Evolutionary conservation across 1,140 invertebrate species (phyloP).

Genomic region (Bombus picipes): DNA sequence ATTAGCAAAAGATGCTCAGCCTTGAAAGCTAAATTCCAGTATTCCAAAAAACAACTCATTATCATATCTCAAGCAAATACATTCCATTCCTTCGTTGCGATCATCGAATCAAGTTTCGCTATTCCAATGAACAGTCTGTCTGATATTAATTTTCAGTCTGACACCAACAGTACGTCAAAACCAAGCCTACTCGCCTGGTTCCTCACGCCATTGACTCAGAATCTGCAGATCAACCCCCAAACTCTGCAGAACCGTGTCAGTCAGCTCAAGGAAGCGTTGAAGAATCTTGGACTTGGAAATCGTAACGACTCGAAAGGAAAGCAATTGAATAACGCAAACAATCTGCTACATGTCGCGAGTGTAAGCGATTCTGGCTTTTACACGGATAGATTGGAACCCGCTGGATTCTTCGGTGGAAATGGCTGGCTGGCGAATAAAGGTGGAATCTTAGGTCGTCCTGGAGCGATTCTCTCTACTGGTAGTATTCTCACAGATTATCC

Average conservation of each 20-base stretch:
- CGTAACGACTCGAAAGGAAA: conserved; percentile 51
- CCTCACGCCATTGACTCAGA: conserved; percentile 61
- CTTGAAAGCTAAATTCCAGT: background rate
- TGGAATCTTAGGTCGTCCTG: conserved; percentile 75
- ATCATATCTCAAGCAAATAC: too few relatives aligned
- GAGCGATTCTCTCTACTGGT: conserved; percentile 75
- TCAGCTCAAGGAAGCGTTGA: conserved; percentile 60
- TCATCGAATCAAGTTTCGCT: background rate
- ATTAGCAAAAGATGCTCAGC: too few relatives aligned
- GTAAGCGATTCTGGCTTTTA: conserved; percentile 71
- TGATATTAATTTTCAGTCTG: conserved; percentile 1
- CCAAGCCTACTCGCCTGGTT: conserved; percentile 51
- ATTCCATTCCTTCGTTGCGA: background rate
- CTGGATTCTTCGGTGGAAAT: conserved; percentile 75
- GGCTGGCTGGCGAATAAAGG: conserved; percentile 79
- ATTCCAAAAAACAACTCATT: background rate
- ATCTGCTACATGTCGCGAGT: conserved; percentile 65
- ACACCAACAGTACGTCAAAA: conserved; percentile 25
- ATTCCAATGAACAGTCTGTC: background rate
- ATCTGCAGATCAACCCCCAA: conserved; percentile 70
- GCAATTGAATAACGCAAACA: conserved; percentile 58
- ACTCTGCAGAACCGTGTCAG: conserved; percentile 64
- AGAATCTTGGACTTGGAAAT: conserved; percentile 46
- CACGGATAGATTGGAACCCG: conserved; percentile 69
- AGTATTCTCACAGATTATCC: conserved; percentile 78